Percentiles rank a stretch among this genome's conserved stretches.
These are phyloP conservation scores for Epinephelus awoara DNA, from an alignment of 2,797 vertebrate genomes.

Conservation along the genomic window DNA sequence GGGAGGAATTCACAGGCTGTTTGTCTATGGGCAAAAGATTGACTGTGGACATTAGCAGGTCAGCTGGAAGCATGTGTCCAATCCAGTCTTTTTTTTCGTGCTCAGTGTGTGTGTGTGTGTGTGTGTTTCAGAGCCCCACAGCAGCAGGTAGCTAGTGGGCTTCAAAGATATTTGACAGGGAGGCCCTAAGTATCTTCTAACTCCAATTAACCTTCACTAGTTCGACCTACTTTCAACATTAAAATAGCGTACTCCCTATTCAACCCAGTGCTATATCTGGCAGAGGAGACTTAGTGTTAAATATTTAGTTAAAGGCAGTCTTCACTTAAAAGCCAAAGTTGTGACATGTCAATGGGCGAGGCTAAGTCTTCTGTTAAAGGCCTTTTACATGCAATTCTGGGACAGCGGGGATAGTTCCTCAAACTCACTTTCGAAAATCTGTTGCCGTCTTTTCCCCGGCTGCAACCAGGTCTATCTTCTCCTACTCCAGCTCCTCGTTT, in stretches of 20 bases:
- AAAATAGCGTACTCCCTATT: constrained; percentile 71
- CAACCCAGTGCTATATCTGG: constrained; percentile 61
- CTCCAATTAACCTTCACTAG: constrained; percentile 80
- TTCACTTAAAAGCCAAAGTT: constrained; percentile 24
- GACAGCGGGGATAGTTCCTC: neutral
- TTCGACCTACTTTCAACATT: constrained; percentile 73
- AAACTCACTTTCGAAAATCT: neutral
- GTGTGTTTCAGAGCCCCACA: constrained; percentile 24
- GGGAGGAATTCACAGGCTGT: constrained; percentile 59
- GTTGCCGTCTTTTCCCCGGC: neutral
- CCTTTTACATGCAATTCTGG: neutral
- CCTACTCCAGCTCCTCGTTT: neutral
- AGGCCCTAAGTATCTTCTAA: constrained; percentile 50
- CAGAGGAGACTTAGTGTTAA: constrained; percentile 29
- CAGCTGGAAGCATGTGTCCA: constrained; percentile 48
- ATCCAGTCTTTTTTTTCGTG: constrained; percentile 12
- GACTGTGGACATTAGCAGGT: constrained; percentile 47
- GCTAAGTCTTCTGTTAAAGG: neutral
- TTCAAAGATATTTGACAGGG: constrained; percentile 52
- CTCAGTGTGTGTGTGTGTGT: neutral
- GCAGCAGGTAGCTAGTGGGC: constrained; percentile 46
- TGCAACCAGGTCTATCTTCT: neutral
- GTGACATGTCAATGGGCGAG: constrained; percentile 8
- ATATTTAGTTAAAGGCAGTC: constrained; percentile 44
- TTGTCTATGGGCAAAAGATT: constrained; percentile 35